Evolutionary conservation across 1,140 invertebrate species (phyloP).

Genomic region (Drosophila funebris): DNA sequence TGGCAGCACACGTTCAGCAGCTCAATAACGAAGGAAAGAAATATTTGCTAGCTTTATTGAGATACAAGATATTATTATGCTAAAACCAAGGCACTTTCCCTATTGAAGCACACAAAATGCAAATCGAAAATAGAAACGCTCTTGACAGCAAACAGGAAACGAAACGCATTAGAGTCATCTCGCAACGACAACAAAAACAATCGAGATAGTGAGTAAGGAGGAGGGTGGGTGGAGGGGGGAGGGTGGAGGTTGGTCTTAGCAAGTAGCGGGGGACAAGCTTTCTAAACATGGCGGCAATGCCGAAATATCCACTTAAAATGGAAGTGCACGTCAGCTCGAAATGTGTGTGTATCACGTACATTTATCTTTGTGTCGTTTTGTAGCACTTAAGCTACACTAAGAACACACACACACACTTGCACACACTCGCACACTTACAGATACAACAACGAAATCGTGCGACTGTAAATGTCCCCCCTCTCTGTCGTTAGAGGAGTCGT

Average conservation of each 20-base stretch:
- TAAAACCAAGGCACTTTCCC: conserved; percentile 39
- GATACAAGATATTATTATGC: conserved; percentile 52
- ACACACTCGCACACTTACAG: conserved; percentile 2
- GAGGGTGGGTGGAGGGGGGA: background rate
- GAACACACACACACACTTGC: conserved; percentile 37
- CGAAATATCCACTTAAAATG: conserved; percentile 70
- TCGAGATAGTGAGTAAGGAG: background rate
- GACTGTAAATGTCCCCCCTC: conserved; percentile 34
- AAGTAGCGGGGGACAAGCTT: too few species aligned
- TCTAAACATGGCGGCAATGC: conserved; percentile 39
- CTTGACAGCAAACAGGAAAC: conserved; percentile 62
- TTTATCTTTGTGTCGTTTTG: conserved; percentile 81
- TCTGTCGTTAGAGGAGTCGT: conserved; percentile 64
- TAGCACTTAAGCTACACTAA: conserved; percentile 78
- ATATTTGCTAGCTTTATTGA: conserved; percentile 18
- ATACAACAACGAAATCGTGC: conserved; percentile 42
- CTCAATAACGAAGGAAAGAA: background rate
- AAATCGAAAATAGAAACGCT: conserved; percentile 65
- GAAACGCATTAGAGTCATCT: conserved; percentile 36
- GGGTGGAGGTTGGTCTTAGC: background rate
- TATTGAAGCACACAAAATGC: conserved; percentile 57
- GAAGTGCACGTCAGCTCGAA: conserved; percentile 58
- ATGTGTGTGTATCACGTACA: conserved; percentile 70
- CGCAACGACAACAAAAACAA: conserved; percentile 16
- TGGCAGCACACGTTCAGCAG: conserved; percentile 24